A percentile compares a stretch with the other conserved stretches of the same genome.
Evolutionary conservation across 2,888 invertebrate genomes (phyloP).

Genomic region (Perithous albicinctus): DNA sequence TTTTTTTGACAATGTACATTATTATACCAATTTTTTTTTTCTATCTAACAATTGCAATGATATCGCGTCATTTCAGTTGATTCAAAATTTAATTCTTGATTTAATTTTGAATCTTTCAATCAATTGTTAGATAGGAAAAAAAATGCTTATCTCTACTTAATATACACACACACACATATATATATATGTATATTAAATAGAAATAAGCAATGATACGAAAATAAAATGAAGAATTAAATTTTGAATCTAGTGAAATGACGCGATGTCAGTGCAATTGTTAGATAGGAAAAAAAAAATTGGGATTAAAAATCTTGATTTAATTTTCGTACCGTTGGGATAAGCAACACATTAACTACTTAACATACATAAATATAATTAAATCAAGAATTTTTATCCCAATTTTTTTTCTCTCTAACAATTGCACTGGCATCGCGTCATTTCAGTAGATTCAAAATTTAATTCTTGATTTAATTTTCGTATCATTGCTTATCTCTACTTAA

Average conservation of each 20-base stretch:
- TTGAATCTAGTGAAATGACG: constrained; percentile 40
- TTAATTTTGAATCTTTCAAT: constrained; percentile 41
- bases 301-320: too few species aligned
- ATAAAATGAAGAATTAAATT: constrained; percentile 54
- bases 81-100: constrained; percentile 50
- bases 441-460: constrained; percentile 47
- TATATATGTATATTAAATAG: constrained; percentile 25
- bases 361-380: constrained; percentile 18
- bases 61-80: constrained; percentile 38
- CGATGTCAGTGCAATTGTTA: constrained; percentile 13
- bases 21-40: too few species aligned
- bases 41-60: too few species aligned
- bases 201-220: constrained; percentile 39
- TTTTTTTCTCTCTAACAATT: too few species aligned
- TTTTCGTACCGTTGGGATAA: too few species aligned
- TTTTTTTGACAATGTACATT: too few species aligned
- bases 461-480: constrained; percentile 47
- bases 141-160: constrained; percentile 28
- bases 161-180: constrained; percentile 17
- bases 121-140: too few species aligned
- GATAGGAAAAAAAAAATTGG: too few species aligned
- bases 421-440: constrained; percentile 33
- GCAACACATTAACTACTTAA: too few species aligned
- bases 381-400: too few species aligned
- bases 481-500: constrained; percentile 30